Evolutionary conservation across 2,888 invertebrate genomes (phyloP).

Genomic region (Tenthredo notha): DNA sequence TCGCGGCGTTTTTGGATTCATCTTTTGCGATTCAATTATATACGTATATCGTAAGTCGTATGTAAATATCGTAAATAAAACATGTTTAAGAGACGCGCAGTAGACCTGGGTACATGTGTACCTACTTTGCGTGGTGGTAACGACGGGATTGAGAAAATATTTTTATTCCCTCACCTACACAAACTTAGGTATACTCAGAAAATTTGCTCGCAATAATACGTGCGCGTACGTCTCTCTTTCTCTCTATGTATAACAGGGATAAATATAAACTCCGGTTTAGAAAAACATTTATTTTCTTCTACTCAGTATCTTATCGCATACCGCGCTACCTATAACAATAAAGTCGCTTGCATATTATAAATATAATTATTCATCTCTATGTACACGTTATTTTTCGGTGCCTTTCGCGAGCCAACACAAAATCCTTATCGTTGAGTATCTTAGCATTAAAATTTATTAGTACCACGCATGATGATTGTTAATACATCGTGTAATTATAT

Average conservation of each 20-base stretch:
- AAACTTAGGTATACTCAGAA: neutral
- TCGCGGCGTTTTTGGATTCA: neutral
- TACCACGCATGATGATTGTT: neutral
- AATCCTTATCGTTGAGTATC: neutral
- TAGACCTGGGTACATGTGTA: neutral
- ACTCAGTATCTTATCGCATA: neutral
- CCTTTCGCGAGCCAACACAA: neutral
- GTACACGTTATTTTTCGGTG: neutral
- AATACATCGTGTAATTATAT: constrained; percentile 3
- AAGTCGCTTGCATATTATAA: neutral
- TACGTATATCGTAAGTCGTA: neutral
- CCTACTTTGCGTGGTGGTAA: neutral
- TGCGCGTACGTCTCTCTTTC: neutral
- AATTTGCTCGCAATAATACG: neutral
- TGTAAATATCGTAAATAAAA: constrained; percentile 5
- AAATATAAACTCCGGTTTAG: constrained; percentile 24
- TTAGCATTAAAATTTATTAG: neutral
- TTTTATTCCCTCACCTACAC: neutral
- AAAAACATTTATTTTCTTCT: constrained; percentile 34
- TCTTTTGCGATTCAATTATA: neutral
- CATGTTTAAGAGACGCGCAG: neutral
- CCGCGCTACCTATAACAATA: neutral
- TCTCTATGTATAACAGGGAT: neutral
- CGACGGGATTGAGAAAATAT: neutral
- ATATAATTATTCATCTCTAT: neutral